A percentile compares a stretch with the other conserved stretches of the same genome.
Evolutionary conservation across 1,140 invertebrate genomes (phyloP).

Genomic region (Pectinophora gossypiella): DNA sequence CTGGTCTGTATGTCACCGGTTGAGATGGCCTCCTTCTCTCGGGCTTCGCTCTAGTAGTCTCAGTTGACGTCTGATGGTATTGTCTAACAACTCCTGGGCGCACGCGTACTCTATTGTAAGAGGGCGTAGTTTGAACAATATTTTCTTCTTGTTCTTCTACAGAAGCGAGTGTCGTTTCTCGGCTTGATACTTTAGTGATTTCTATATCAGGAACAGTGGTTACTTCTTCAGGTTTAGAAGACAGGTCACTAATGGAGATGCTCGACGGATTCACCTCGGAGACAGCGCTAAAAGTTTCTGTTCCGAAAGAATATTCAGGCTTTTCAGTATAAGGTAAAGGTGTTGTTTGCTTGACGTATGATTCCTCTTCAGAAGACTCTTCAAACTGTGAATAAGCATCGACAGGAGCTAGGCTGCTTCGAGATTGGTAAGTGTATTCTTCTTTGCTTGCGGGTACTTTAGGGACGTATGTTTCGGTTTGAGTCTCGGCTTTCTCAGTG

Average conservation of each 20-base stretch:
- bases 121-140: conserved; percentile 59
- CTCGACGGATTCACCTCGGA: neutral
- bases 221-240: neutral
- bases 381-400: conserved; percentile 27
- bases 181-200: conserved; percentile 25
- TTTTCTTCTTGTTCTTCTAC: conserved; percentile 40
- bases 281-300: neutral
- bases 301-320: neutral
- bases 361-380: conserved; percentile 30
- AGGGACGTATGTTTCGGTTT: conserved; percentile 33
- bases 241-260: neutral
- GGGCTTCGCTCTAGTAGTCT: conserved; percentile 39
- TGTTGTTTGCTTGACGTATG: conserved; percentile 28
- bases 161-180: conserved; percentile 28
- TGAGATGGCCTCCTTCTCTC: conserved; percentile 47
- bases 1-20: conserved; percentile 66
- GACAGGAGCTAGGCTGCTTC: conserved; percentile 34
- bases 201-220: conserved; percentile 22
- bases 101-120: conserved; percentile 62
- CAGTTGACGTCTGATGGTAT: conserved; percentile 51
- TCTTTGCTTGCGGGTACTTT: conserved; percentile 29
- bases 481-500: conserved; percentile 17
- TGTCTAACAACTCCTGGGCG: conserved; percentile 59
- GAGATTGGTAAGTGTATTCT: conserved; percentile 39
- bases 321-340: conserved; percentile 19